Conservation (phyloP, 2,113 vertebrate genomes). For the Triplophysa rosa region DNA sequence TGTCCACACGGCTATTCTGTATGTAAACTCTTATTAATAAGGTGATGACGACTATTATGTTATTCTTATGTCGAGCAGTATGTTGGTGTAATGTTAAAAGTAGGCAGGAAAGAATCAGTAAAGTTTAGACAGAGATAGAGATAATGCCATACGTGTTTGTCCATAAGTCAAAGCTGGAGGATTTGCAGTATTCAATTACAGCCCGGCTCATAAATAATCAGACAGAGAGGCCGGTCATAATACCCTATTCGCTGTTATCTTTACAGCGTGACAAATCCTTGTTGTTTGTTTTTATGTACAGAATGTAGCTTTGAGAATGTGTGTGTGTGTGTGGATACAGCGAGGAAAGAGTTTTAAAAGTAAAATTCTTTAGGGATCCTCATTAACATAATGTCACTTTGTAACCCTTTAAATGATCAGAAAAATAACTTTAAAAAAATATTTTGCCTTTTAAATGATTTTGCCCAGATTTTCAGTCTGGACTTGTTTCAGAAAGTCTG, state of each 20-base stretch:
- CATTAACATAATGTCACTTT: not conserved
- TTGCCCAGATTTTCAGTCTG: too few relatives aligned
- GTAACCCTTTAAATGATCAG: not conserved
- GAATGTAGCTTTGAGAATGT: slow-evolving; percentile 52
- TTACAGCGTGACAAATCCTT: slow-evolving; percentile 66
- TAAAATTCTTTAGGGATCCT: not conserved
- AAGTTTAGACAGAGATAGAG: slow-evolving; percentile 8
- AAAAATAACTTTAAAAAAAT: not conserved
- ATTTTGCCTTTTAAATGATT: too few relatives aligned
- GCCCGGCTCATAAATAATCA: slow-evolving; percentile 57
- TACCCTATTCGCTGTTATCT: slow-evolving; percentile 62
- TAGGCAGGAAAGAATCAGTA: not conserved
- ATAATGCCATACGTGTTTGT: slow-evolving; percentile 51
- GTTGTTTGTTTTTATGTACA: slow-evolving; percentile 65
- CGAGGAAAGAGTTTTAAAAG: not conserved
- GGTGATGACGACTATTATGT: too few relatives aligned
- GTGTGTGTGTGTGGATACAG: slow-evolving; percentile 19
- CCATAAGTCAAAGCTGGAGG: slow-evolving; percentile 54
- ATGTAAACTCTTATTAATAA: too few relatives aligned
- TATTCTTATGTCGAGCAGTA: not conserved
- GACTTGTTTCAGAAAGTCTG: too few relatives aligned
- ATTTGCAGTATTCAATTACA: slow-evolving; percentile 61
- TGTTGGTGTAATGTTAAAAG: not conserved
- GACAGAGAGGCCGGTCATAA: slow-evolving; percentile 61
- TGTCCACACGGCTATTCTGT: too few relatives aligned